Evolutionary conservation across 2,888 invertebrate genomes (phyloP).

Genomic region (Platypus cylindrus): DNA sequence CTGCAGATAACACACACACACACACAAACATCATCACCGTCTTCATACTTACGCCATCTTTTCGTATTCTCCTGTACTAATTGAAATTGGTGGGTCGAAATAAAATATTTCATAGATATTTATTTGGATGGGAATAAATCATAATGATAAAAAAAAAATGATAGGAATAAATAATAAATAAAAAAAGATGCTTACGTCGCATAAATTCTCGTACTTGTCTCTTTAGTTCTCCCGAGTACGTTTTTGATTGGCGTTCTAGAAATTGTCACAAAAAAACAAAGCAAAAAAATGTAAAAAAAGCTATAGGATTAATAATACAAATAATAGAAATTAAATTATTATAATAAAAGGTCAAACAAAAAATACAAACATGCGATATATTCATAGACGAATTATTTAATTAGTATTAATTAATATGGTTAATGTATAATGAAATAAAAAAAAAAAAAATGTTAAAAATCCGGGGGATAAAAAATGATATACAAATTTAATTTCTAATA

Average conservation of each 20-base stretch:
- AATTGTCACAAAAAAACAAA: constrained; percentile 19
- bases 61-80: too few relatives aligned
- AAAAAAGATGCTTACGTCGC: constrained; percentile 30
- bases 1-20: too few relatives aligned
- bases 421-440: constrained; percentile 8
- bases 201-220: constrained; percentile 32
- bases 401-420: too few relatives aligned
- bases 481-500: too few relatives aligned
- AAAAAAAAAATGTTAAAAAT: constrained; percentile 11
- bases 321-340: too few relatives aligned
- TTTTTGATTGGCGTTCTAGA: constrained; percentile 30
- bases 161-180: constrained; percentile 9
- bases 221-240: constrained; percentile 32
- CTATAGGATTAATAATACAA: too few relatives aligned
- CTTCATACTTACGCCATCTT: too few relatives aligned
- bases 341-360: constrained; percentile 10
- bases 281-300: constrained; percentile 18
- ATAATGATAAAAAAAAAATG: constrained; percentile 1
- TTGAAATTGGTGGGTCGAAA: too few relatives aligned
- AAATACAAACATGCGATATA: constrained; percentile 15
- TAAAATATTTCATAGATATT: too few relatives aligned
- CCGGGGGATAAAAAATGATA: too few relatives aligned
- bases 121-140: neutral
- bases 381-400: too few relatives aligned
- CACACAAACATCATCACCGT: too few relatives aligned